A percentile compares a stretch with the other conserved stretches of the same genome.
These are phyloP conservation scores for Baccha elongata DNA, from an alignment of 2,888 invertebrate species.

Conservation along the genomic window DNA sequence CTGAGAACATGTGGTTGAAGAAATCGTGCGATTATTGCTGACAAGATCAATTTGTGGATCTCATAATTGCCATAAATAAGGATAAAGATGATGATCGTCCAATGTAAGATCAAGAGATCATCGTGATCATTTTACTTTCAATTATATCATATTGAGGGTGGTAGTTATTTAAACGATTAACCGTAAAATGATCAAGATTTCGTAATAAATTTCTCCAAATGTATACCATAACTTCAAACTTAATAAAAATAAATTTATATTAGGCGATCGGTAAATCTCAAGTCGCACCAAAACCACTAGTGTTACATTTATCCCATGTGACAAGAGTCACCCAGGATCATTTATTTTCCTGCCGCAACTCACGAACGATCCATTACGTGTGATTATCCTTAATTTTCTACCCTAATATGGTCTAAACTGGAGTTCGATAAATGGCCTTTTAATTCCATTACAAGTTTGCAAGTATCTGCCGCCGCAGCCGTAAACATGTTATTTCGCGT, in stretches of 20 bases:
- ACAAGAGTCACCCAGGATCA: slow-evolving; percentile 30
- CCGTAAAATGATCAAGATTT: neutral
- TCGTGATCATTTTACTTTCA: slow-evolving; percentile 10
- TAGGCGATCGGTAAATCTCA: neutral
- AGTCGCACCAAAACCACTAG: neutral
- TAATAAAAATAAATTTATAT: slow-evolving; percentile 18
- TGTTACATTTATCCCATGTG: slow-evolving; percentile 40
- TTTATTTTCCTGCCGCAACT: slow-evolving; percentile 23
- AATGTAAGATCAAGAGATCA: slow-evolving; percentile 42
- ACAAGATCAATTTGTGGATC: slow-evolving; percentile 32
- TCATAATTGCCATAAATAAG: slow-evolving; percentile 37
- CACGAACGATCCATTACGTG: slow-evolving; percentile 66
- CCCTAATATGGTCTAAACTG: slow-evolving; percentile 50
- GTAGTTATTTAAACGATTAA: too few species aligned
- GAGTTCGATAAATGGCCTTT: slow-evolving; percentile 51
- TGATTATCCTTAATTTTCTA: slow-evolving; percentile 59
- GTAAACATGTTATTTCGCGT: neutral
- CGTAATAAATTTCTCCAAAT: neutral
- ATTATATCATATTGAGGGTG: neutral
- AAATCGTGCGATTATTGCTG: slow-evolving; percentile 42
- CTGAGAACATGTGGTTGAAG: slow-evolving; percentile 15
- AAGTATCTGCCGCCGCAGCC: too few species aligned
- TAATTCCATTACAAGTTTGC: slow-evolving; percentile 44
- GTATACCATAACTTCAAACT: neutral
- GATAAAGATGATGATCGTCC: slow-evolving; percentile 40